A percentile compares a stretch with the other conserved stretches of the same genome.
These are phyloP conservation scores for Zaprionus vittiger DNA, from an alignment of 1,140 invertebrate species.

Conservation along the genomic window DNA sequence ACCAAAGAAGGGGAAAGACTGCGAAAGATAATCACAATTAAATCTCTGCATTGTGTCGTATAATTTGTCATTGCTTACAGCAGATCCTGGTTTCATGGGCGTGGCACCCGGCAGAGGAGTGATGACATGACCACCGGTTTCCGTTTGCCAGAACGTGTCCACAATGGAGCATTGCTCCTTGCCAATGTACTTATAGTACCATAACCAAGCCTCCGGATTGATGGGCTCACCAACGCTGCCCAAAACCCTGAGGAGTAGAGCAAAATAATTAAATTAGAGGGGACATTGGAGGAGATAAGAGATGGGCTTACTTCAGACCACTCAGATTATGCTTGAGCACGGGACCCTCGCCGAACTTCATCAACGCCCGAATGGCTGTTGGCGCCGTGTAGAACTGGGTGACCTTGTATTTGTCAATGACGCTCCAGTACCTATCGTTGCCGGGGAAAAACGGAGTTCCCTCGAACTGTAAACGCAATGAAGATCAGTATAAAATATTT, in stretches of 20 bases:
- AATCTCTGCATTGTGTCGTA: neutral
- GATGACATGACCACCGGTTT: constrained; percentile 97
- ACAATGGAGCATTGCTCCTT: constrained; percentile 94
- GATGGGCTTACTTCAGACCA: constrained; percentile 84
- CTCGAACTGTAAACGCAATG: constrained; percentile 91
- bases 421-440: constrained; percentile 96
- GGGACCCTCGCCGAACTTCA: constrained; percentile 94
- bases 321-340: constrained; percentile 88
- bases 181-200: constrained; percentile 97
- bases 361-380: constrained; percentile 97
- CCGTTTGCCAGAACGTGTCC: constrained; percentile 99
- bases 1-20: constrained; percentile 99
- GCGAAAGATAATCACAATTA: constrained; percentile 55
- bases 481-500: neutral
- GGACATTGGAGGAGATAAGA: neutral
- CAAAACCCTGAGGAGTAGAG: constrained; percentile 88
- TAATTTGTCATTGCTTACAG: constrained; percentile 88
- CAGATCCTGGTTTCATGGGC: constrained; percentile 98
- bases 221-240: constrained; percentile 99
- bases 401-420: constrained; percentile 97
- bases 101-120: constrained; percentile 97
- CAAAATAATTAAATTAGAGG: neutral
- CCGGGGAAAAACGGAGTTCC: constrained; percentile 96
- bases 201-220: constrained; percentile 98
- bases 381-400: constrained; percentile 99